Percentiles rank a stretch among this genome's conserved stretches.
phyloP scores from a whole-genome alignment of 2,797 vertebrate genomes.

The Karalla daura region DNA sequence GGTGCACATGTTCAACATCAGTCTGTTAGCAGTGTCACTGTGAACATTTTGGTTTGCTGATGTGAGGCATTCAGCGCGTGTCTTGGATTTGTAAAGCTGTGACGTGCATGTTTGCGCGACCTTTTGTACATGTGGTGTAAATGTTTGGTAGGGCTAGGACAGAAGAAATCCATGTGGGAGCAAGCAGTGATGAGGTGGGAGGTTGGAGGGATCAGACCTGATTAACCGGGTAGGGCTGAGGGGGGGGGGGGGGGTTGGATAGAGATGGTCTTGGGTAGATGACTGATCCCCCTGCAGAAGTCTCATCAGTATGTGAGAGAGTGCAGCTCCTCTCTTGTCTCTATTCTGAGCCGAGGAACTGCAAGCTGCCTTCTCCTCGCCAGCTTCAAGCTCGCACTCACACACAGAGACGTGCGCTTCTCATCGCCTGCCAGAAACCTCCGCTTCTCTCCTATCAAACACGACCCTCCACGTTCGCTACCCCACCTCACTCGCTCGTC shows the following conservation, averaged over 20 bases:
- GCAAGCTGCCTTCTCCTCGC: slow-evolving; percentile 43
- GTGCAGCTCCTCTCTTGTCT: slow-evolving; percentile 50
- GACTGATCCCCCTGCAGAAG: slow-evolving; percentile 43
- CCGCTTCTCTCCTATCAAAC: slow-evolving; percentile 22
- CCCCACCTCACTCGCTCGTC: not conserved
- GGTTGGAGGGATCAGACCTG: slow-evolving; percentile 42
- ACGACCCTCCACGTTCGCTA: slow-evolving; percentile 12
- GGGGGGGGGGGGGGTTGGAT: not conserved
- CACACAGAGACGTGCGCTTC: slow-evolving; percentile 17
- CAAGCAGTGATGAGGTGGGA: not conserved
- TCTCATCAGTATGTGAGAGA: slow-evolving; percentile 71
- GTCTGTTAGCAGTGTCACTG: not conserved
- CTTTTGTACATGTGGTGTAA: not conserved
- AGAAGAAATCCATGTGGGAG: slow-evolving; percentile 2
- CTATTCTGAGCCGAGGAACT: slow-evolving; percentile 56
- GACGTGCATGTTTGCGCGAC: not conserved
- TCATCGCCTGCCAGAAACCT: slow-evolving; percentile 11
- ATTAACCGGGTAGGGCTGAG: slow-evolving; percentile 18
- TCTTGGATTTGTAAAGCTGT: not conserved
- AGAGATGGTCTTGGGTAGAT: not conserved
- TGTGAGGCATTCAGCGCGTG: not conserved
- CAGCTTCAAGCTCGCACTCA: slow-evolving; percentile 30
- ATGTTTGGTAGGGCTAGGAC: not conserved
- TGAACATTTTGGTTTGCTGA: not conserved
- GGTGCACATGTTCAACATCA: not conserved